phyloP scores from a whole-genome alignment of 2,888 invertebrate species.

The Dastarcus helophoroides region DNA sequence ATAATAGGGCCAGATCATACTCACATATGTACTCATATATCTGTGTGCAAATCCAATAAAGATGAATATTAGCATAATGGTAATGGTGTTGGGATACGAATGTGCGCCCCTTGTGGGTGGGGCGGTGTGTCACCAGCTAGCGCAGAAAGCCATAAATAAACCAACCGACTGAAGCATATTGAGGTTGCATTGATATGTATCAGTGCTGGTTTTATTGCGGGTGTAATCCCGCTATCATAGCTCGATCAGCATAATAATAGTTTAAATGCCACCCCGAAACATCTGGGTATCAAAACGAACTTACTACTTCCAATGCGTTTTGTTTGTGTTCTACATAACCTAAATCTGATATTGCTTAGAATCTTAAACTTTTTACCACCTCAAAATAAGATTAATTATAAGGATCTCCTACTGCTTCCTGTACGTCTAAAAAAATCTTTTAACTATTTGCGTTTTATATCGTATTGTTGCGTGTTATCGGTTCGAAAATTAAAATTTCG shows the following conservation, averaged over 20 bases:
- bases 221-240: conserved; percentile 40
- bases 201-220: conserved; percentile 39
- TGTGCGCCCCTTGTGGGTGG: conserved; percentile 22
- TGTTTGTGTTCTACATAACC: too few relatives aligned
- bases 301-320: too few relatives aligned
- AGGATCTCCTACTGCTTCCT: too few relatives aligned
- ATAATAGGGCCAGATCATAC: conserved; percentile 11
- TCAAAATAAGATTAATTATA: too few relatives aligned
- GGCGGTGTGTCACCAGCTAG: conserved; percentile 28
- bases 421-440: too few relatives aligned
- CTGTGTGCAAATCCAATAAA: conserved; percentile 23
- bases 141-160: conserved; percentile 31
- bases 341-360: too few relatives aligned
- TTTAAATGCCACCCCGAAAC: conserved; percentile 32
- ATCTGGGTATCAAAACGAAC: conserved; percentile 34
- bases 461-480: too few relatives aligned
- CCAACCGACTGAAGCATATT: conserved; percentile 30
- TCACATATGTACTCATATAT: conserved; percentile 24
- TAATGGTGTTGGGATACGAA: conserved; percentile 9
- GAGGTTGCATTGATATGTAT: conserved; percentile 40
- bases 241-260: conserved; percentile 41
- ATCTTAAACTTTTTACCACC: too few relatives aligned
- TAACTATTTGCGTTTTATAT: too few relatives aligned
- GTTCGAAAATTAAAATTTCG: too few relatives aligned
- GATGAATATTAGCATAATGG: conserved; percentile 26